phyloP scores from a whole-genome alignment of 2,888 invertebrate genomes.

The Tinea pellionella region DNA sequence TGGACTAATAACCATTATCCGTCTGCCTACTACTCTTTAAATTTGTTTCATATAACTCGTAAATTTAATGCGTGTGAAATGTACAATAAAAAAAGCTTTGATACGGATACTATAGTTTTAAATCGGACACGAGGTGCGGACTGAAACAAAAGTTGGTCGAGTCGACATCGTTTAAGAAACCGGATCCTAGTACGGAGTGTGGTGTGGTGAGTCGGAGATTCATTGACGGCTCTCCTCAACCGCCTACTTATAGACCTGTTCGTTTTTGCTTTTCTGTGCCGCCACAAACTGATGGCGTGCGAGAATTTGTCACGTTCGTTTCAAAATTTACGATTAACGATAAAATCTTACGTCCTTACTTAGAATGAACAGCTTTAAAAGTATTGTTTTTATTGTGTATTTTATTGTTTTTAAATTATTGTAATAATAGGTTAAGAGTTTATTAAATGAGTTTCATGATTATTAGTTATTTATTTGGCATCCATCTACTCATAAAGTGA shows the following conservation, averaged over 20 bases:
- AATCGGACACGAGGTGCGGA: constrained; percentile 36
- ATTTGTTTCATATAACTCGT: too few relatives aligned
- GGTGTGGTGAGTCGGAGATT: constrained; percentile 29
- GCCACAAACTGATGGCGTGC: constrained; percentile 8
- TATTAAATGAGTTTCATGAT: too few relatives aligned
- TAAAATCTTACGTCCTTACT: constrained; percentile 6
- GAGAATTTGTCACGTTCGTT: constrained; percentile 14
- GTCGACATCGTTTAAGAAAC: constrained; percentile 42
- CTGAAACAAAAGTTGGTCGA: constrained; percentile 50
- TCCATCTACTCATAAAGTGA: too few relatives aligned
- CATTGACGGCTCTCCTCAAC: constrained; percentile 33
- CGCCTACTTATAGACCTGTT: constrained; percentile 13
- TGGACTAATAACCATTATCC: too few relatives aligned
- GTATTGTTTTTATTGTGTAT: background rate
- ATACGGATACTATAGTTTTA: constrained; percentile 20
- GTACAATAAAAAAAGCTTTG: background rate
- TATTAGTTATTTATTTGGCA: too few relatives aligned
- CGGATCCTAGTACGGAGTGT: constrained; percentile 33
- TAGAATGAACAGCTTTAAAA: background rate
- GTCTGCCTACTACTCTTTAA: too few relatives aligned
- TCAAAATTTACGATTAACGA: constrained; percentile 11
- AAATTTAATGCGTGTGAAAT: too few relatives aligned
- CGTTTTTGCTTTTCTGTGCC: constrained; percentile 12
- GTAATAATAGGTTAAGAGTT: too few relatives aligned
- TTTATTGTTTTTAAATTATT: too few relatives aligned